These are phyloP conservation scores for Ceratina japonica DNA, from an alignment of 1,140 invertebrate genomes.

Conservation along the genomic window DNA sequence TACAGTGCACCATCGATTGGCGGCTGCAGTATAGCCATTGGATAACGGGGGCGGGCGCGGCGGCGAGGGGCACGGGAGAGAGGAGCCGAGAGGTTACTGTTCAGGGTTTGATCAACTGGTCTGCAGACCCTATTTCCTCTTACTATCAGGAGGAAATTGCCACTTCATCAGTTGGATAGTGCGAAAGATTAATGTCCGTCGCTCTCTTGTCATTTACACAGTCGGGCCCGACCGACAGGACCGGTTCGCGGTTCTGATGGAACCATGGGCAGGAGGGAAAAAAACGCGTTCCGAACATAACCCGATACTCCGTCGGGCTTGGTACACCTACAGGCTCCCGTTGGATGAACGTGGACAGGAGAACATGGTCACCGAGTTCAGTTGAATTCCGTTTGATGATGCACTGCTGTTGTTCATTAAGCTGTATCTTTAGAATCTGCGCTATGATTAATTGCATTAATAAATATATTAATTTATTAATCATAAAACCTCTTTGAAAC, in stretches of 20 bases:
- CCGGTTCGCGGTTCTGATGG: conserved; percentile 23
- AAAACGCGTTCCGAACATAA: not conserved
- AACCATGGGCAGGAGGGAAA: conserved; percentile 22
- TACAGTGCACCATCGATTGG: conserved; percentile 64
- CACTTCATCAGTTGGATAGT: conserved; percentile 66
- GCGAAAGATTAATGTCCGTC: conserved; percentile 66
- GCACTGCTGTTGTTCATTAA: not conserved
- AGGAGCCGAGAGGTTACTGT: conserved; percentile 59
- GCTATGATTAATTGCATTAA: not conserved
- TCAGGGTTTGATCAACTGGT: conserved; percentile 66
- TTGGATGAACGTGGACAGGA: not conserved
- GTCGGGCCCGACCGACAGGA: conserved; percentile 31
- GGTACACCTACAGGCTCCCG: not conserved
- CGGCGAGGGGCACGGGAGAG: conserved; percentile 46
- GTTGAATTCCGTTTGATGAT: not conserved
- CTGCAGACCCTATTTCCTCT: conserved; percentile 67
- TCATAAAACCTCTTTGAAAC: too few species aligned
- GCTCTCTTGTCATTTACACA: conserved; percentile 64
- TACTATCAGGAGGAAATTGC: conserved; percentile 68
- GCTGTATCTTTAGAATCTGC: too few species aligned
- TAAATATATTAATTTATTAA: not conserved
- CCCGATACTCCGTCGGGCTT: not conserved
- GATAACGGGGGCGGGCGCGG: conserved; percentile 54
- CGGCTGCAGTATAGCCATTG: conserved; percentile 61
- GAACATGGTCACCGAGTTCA: not conserved